Conservation (phyloP, 2,113 vertebrate genomes). For the Prietella phreatophila region DNA sequence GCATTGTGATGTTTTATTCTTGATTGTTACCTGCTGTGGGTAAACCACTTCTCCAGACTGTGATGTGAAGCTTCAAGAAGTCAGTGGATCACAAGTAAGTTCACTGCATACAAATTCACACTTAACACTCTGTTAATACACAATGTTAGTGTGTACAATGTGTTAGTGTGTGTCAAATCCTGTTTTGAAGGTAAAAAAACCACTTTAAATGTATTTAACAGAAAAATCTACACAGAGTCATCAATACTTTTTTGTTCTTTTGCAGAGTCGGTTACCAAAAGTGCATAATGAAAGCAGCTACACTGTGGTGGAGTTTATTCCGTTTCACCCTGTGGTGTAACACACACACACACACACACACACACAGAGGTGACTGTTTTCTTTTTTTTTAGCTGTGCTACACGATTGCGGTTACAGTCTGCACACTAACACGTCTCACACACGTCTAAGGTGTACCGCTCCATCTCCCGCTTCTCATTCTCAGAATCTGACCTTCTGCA, state of each 20-base stretch:
- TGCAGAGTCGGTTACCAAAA: conserved; percentile 5
- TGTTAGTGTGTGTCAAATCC: not conserved
- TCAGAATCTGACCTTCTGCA: not conserved
- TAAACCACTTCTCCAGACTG: not conserved
- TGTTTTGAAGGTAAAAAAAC: no score
- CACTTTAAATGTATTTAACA: not conserved
- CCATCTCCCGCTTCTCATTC: not conserved
- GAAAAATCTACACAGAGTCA: not conserved
- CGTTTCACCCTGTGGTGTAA: not conserved
- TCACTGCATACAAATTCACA: not conserved
- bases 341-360: not conserved
- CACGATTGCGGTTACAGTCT: not conserved
- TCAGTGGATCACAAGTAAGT: not conserved
- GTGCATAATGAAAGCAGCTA: not conserved
- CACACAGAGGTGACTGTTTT: not conserved
- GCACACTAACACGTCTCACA: not conserved
- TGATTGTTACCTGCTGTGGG: not conserved
- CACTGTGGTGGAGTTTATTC: not conserved
- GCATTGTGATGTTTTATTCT: not conserved
- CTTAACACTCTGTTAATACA: not conserved
- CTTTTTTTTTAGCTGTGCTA: not conserved
- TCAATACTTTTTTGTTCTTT: conserved; percentile 7
- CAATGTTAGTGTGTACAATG: not conserved
- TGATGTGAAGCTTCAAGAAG: not conserved
- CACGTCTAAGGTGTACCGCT: not conserved